Evolutionary conservation across 2,797 vertebrate genomes (phyloP).

Genomic region (Morus bassanus): DNA sequence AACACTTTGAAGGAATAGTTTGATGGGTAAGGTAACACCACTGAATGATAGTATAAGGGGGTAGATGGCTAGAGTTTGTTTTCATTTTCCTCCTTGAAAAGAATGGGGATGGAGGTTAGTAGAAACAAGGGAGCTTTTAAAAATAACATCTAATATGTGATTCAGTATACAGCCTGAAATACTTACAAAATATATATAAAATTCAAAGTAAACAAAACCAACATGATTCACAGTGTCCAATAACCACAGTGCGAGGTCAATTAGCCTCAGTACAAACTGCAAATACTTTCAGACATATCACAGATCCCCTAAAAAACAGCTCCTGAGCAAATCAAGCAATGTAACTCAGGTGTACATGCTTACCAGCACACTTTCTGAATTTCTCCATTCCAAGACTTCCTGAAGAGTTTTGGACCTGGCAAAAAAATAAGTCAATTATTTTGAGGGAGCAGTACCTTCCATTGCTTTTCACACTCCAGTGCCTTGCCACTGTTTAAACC

Average conservation of each 20-base stretch:
- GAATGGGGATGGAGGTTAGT: neutral
- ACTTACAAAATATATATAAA: neutral
- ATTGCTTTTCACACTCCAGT: neutral
- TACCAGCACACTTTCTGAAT: neutral
- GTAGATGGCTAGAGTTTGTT: neutral
- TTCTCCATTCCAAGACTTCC: neutral
- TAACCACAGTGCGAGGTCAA: conserved; percentile 14
- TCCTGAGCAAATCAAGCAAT: neutral
- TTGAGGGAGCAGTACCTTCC: neutral
- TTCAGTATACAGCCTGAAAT: neutral
- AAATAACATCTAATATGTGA: conserved; percentile 12
- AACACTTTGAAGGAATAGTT: neutral
- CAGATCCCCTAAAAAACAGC: neutral
- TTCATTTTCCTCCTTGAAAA: neutral
- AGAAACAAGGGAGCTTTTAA: conserved; percentile 14
- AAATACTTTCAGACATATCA: neutral
- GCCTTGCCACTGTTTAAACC: neutral
- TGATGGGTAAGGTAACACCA: neutral
- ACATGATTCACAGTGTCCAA: neutral
- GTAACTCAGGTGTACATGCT: neutral
- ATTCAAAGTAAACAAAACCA: neutral
- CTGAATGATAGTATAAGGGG: neutral
- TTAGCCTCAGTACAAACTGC: conserved; percentile 10
- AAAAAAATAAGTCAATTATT: neutral
- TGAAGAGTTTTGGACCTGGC: neutral